These are phyloP conservation scores for Scalopus aquaticus DNA, from an alignment of 2,113 vertebrate genomes.

Conservation along the genomic window DNA sequence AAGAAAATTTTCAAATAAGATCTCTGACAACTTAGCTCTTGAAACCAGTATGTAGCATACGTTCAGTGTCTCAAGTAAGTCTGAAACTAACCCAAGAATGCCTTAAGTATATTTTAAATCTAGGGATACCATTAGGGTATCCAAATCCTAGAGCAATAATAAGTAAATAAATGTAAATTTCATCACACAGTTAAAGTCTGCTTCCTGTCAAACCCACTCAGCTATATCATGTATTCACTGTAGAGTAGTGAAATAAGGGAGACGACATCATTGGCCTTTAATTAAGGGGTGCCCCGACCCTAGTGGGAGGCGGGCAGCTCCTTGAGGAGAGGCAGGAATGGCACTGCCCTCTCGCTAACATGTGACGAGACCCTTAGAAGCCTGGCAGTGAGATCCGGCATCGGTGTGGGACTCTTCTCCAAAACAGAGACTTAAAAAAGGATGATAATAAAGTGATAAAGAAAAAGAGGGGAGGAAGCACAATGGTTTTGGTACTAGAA, in stretches of 20 bases:
- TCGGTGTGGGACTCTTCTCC: background rate
- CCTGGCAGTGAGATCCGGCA: background rate
- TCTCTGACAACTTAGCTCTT: background rate
- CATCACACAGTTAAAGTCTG: background rate
- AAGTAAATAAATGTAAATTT: background rate
- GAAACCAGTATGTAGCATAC: background rate
- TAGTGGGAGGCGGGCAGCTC: background rate
- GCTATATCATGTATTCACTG: background rate
- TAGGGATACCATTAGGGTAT: background rate
- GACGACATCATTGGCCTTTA: background rate
- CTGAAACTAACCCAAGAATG: background rate
- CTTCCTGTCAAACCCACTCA: background rate
- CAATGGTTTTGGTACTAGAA: no score
- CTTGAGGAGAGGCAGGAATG: background rate
- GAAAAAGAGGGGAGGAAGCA: no score
- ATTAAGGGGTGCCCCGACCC: background rate
- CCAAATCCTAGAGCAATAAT: background rate
- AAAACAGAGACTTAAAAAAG: background rate
- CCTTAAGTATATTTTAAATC: background rate
- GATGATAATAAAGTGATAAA: background rate
- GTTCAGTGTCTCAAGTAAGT: background rate
- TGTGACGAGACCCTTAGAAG: background rate
- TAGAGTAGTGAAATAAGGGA: background rate
- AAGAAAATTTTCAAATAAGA: background rate
- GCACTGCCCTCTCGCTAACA: background rate